phyloP scores from a whole-genome alignment of 2,888 invertebrate genomes.

The Muschampia plurimacula region DNA sequence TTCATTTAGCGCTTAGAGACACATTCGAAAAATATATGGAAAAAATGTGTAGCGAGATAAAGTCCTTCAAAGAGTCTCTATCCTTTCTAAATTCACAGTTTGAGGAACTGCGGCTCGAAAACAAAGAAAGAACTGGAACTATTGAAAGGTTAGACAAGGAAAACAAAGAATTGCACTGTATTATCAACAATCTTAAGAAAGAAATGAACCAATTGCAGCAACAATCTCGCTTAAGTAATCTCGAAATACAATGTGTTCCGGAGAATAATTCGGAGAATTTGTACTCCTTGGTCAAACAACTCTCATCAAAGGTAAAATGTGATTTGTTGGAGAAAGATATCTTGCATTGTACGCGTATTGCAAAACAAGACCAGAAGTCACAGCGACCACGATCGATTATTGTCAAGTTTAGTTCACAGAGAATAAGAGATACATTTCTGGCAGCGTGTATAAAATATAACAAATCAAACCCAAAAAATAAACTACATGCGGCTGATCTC shows the following conservation, averaged over 20 bases:
- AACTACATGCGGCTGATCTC: conserved; percentile 1
- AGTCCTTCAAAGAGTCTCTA: not conserved
- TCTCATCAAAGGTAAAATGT: not conserved
- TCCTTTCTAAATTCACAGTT: not conserved
- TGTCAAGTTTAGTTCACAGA: conserved; percentile 4
- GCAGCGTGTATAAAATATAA: conserved; percentile 10
- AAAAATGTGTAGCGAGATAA: not conserved
- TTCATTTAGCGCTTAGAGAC: not conserved
- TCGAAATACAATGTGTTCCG: conserved; percentile 4
- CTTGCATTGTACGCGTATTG: not conserved
- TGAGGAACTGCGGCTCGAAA: not conserved
- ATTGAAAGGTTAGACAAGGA: not conserved
- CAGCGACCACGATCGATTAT: conserved; percentile 2
- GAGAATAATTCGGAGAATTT: conserved; percentile 4
- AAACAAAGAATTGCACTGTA: not conserved
- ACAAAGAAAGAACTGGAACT: not conserved
- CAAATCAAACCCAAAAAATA: conserved; percentile 1
- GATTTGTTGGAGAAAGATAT: not conserved
- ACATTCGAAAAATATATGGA: not conserved
- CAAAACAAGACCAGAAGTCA: conserved; percentile 3
- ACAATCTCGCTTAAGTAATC: not conserved
- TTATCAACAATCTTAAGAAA: not conserved
- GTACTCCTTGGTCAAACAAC: not conserved
- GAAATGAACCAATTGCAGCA: conserved; percentile 7
- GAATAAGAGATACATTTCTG: not conserved